These are phyloP conservation scores for Lochmaea crataegi DNA, from an alignment of 2,888 invertebrate genomes.

Conservation along the genomic window DNA sequence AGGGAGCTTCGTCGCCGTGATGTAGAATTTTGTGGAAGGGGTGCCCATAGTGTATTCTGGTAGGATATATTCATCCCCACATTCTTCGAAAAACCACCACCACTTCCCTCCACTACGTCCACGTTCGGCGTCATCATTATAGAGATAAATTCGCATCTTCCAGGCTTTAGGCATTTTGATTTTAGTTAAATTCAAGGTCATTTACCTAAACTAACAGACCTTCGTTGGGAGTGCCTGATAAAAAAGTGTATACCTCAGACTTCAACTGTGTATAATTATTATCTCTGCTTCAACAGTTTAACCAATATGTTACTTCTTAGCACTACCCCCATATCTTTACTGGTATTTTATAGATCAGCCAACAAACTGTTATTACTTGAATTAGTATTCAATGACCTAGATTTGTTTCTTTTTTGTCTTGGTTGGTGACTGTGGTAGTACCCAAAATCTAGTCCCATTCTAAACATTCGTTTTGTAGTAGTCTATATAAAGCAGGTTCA, in stretches of 20 bases:
- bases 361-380: background rate
- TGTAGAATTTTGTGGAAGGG: slow-evolving; percentile 66
- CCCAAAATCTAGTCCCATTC: background rate
- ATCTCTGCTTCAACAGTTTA: no score
- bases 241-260: background rate
- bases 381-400: background rate
- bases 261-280: no score
- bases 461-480: background rate
- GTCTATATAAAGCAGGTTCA: no score
- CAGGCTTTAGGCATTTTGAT: slow-evolving; percentile 45
- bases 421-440: background rate
- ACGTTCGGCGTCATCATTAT: slow-evolving; percentile 64
- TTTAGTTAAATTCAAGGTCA: slow-evolving; percentile 58
- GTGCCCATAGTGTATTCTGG: slow-evolving; percentile 65
- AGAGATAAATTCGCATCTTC: slow-evolving; percentile 51
- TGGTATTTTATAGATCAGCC: background rate
- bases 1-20: slow-evolving; percentile 67
- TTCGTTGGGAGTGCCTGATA: slow-evolving; percentile 33
- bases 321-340: background rate
- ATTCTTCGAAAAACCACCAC: slow-evolving; percentile 65
- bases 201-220: slow-evolving; percentile 56
- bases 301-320: background rate
- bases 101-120: slow-evolving; percentile 65
- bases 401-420: background rate
- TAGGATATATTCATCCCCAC: slow-evolving; percentile 67